phyloP scores from a whole-genome alignment of 2,888 invertebrate species.

The Harpalus rufipes region DNA sequence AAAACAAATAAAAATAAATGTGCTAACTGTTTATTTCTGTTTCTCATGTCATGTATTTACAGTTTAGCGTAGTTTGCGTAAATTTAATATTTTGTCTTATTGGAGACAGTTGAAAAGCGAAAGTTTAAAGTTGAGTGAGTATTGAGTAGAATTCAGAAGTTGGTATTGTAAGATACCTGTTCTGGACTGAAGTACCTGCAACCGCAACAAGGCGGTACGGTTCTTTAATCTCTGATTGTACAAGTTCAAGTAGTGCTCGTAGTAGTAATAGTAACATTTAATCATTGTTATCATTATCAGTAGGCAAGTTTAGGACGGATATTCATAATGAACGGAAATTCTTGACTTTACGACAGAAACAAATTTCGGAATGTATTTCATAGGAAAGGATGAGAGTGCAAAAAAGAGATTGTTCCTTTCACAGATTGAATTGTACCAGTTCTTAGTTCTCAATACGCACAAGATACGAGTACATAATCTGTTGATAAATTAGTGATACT shows the following conservation, averaged over 20 bases:
- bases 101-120: constrained; percentile 54
- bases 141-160: constrained; percentile 29
- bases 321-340: constrained; percentile 16
- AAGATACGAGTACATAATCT: neutral
- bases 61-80: neutral
- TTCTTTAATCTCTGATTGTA: neutral
- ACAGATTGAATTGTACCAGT: constrained; percentile 34
- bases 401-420: constrained; percentile 54
- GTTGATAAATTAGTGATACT: neutral
- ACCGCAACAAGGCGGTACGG: neutral
- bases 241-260: neutral
- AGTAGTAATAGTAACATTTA: neutral
- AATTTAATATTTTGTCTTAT: neutral
- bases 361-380: constrained; percentile 22
- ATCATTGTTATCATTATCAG: neutral
- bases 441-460: constrained; percentile 49
- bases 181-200: constrained; percentile 6
- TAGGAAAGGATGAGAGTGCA: constrained; percentile 44
- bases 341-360: constrained; percentile 21
- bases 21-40: neutral
- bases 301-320: neutral
- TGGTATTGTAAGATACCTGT: constrained; percentile 10
- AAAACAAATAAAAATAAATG: neutral
- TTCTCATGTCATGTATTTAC: constrained; percentile 1
- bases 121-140: constrained; percentile 58